These are phyloP conservation scores for Pocillopora meandrina DNA, from an alignment of 92 coral and sea anemone species.

Conservation along the genomic window DNA sequence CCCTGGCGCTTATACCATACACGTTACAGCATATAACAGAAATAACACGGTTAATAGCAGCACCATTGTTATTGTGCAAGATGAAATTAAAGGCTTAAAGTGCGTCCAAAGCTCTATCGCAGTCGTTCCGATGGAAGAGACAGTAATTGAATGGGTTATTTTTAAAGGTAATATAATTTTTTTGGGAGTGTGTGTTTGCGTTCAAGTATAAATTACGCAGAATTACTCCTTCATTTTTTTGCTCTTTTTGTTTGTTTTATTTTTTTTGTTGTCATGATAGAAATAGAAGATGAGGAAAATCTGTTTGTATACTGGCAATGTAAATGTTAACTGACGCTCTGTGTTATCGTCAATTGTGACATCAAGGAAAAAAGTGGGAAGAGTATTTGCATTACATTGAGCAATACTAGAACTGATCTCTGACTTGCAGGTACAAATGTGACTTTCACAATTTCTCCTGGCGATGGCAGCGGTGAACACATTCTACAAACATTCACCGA, in stretches of 20 bases:
- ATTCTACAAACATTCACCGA: constrained; percentile 5
- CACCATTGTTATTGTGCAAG: constrained; percentile 52
- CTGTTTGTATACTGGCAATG: too few species aligned
- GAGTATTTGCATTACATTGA: too few species aligned
- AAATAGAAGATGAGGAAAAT: too few species aligned
- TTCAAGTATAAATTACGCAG: not conserved
- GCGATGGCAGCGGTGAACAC: constrained; percentile 39
- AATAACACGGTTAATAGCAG: constrained; percentile 54
- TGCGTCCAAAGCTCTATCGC: constrained; percentile 37
- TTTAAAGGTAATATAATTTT: constrained; percentile 35
- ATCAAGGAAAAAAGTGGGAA: too few species aligned
- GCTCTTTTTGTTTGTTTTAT: not conserved
- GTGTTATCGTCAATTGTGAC: too few species aligned
- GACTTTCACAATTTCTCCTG: constrained; percentile 50
- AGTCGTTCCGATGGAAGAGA: constrained; percentile 50
- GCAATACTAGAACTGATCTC: not conserved
- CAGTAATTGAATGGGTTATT: constrained; percentile 52
- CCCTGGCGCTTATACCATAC: constrained; percentile 63
- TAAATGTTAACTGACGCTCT: too few species aligned
- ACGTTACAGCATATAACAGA: constrained; percentile 59
- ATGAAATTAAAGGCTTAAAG: constrained; percentile 35
- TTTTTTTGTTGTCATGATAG: too few species aligned
- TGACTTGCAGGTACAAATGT: constrained; percentile 69
- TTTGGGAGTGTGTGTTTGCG: not conserved
- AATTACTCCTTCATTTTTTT: not conserved